Conservation (phyloP, 2,113 vertebrate species). For the Athene cunicularia region DNA sequence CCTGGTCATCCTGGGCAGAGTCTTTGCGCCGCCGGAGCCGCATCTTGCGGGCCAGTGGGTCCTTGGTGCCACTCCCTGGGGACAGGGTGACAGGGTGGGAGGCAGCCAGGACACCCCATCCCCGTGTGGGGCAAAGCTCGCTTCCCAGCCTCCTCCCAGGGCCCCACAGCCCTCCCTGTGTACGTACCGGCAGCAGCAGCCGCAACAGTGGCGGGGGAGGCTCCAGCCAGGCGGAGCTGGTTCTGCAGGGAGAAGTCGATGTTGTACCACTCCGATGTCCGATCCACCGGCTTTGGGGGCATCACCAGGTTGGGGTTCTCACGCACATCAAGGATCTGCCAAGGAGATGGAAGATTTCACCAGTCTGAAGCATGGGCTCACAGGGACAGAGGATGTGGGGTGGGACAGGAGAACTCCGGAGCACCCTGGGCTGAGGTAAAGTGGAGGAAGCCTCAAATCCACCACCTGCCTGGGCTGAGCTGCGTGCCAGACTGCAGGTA, state of each 20-base stretch:
- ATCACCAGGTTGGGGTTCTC: slow-evolving; percentile 97
- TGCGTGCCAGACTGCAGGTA: accelerated
- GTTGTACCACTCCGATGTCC: slow-evolving; percentile 92
- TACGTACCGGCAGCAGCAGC: slow-evolving; percentile 83
- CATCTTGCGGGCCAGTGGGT: slow-evolving; percentile 93
- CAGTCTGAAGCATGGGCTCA: background rate
- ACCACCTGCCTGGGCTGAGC: background rate
- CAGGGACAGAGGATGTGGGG: accelerated
- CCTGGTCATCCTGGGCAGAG: slow-evolving; percentile 92
- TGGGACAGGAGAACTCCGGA: accelerated
- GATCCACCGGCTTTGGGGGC: slow-evolving; percentile 92
- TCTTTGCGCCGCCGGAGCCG: slow-evolving; percentile 91
- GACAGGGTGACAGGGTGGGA: accelerated
- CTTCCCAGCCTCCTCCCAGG: background rate
- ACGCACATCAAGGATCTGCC: slow-evolving; percentile 90
- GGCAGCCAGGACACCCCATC: background rate
- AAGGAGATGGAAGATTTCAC: background rate
- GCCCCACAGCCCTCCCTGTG: accelerated
- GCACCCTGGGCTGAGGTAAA: background rate
- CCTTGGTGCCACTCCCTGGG: slow-evolving; percentile 78
- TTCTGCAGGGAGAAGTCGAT: slow-evolving; percentile 98
- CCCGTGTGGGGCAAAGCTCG: accelerated
- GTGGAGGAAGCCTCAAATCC: accelerated
- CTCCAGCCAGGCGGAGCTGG: slow-evolving; percentile 92
- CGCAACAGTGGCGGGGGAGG: slow-evolving; percentile 91